Evolutionary conservation across 2,888 invertebrate species (phyloP).

Genomic region (Drosophila phalerata): DNA sequence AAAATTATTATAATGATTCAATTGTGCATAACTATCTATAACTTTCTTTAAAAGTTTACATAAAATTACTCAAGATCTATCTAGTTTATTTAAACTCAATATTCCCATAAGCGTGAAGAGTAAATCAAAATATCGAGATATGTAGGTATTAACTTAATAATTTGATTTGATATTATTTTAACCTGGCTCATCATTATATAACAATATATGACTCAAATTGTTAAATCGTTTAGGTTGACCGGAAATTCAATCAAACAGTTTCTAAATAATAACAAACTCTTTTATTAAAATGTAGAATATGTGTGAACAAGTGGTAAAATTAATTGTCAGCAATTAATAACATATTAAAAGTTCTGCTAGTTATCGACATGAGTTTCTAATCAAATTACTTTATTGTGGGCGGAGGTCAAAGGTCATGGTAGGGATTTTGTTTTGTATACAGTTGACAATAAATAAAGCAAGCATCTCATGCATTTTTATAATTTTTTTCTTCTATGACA

Average conservation of each 20-base stretch:
- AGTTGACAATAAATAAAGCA: constrained; percentile 47
- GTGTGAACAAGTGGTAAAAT: neutral
- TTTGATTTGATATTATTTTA: neutral
- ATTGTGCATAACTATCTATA: too few relatives aligned
- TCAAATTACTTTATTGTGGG: constrained; percentile 44
- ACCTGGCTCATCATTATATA: neutral
- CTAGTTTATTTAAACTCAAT: neutral
- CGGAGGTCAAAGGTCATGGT: constrained; percentile 48
- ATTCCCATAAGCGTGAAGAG: neutral
- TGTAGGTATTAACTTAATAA: neutral
- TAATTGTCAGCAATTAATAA: constrained; percentile 45
- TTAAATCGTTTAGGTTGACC: neutral
- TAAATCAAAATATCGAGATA: neutral
- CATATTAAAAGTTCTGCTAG: constrained; percentile 45
- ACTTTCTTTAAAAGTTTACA: too few relatives aligned
- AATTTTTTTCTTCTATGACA: constrained; percentile 62
- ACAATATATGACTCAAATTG: neutral
- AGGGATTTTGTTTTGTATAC: constrained; percentile 15
- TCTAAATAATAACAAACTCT: constrained; percentile 1
- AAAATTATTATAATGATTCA: too few relatives aligned
- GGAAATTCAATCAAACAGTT: constrained; percentile 13
- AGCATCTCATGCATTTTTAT: constrained; percentile 64
- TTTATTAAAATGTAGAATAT: neutral
- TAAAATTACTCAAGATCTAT: too few relatives aligned
- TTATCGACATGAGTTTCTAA: constrained; percentile 55